Evolutionary conservation across 1,140 invertebrate genomes (phyloP).

Genomic region (Muscidifurax raptorellus): DNA sequence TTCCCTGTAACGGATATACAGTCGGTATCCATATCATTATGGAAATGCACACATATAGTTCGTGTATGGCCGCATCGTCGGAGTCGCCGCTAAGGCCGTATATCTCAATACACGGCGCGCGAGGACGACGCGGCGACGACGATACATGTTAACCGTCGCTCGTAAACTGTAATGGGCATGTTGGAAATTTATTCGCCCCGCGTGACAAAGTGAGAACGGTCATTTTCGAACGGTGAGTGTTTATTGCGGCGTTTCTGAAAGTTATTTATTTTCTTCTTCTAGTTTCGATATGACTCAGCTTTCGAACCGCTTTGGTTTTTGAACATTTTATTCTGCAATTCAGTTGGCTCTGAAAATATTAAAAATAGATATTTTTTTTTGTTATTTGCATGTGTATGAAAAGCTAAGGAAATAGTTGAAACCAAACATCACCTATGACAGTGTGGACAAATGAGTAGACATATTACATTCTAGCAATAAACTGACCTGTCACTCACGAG

Average conservation of each 20-base stretch:
- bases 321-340: neutral
- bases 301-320: neutral
- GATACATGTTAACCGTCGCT: constrained; percentile 59
- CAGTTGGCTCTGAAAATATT: no score
- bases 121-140: constrained; percentile 12
- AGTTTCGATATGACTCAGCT: neutral
- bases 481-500: no score
- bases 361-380: no score
- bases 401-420: no score
- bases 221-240: constrained; percentile 54
- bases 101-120: constrained; percentile 62
- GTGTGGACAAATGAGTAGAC: no score
- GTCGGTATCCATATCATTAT: constrained; percentile 61
- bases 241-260: constrained; percentile 45
- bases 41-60: constrained; percentile 56
- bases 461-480: no score
- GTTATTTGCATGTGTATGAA: no score
- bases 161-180: constrained; percentile 62
- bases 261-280: neutral
- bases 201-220: constrained; percentile 60
- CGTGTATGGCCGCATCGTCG: constrained; percentile 6
- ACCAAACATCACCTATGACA: no score
- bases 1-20: constrained; percentile 62
- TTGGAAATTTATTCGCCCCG: constrained; percentile 60
- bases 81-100: constrained; percentile 48